Percentiles rank a stretch among this genome's conserved stretches.
Conservation (phyloP, 2,888 invertebrate species). For the Odontomyia ornata region DNA sequence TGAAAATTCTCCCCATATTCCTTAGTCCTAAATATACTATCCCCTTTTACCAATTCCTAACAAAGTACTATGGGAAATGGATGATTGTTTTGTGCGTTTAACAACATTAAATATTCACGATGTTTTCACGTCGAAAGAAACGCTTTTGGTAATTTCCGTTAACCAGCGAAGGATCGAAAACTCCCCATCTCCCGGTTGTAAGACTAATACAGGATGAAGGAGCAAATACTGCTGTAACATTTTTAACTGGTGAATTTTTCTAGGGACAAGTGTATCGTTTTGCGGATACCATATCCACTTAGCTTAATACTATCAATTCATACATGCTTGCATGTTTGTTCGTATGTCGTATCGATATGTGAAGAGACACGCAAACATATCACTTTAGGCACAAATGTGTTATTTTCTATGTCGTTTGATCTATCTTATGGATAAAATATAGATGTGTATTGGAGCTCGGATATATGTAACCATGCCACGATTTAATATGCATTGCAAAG, state of each 20-base stretch:
- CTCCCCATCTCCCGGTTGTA: not conserved
- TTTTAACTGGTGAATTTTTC: slow-evolving; percentile 14
- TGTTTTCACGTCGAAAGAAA: not conserved
- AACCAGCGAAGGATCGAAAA: not conserved
- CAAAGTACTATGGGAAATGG: slow-evolving; percentile 16
- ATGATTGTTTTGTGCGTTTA: slow-evolving; percentile 51
- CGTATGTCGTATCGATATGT: too few species aligned
- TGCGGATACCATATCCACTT: slow-evolving; percentile 26
- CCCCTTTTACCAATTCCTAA: too few species aligned
- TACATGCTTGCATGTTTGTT: slow-evolving; percentile 23
- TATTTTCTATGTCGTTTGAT: slow-evolving; percentile 42
- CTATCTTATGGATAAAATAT: not conserved
- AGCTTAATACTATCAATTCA: not conserved
- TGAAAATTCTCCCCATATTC: too few species aligned
- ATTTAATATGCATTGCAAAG: not conserved
- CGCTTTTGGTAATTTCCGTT: not conserved
- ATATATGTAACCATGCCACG: not conserved
- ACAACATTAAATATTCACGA: slow-evolving; percentile 52
- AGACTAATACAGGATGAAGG: not conserved
- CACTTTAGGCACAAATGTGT: slow-evolving; percentile 47
- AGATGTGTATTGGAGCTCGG: not conserved
- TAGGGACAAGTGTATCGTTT: slow-evolving; percentile 18
- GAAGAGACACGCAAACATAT: slow-evolving; percentile 48
- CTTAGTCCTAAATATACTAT: not conserved
- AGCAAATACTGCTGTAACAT: not conserved